These are phyloP conservation scores for Hylaeus anthracinus DNA, from an alignment of 1,140 invertebrate species.

Conservation along the genomic window DNA sequence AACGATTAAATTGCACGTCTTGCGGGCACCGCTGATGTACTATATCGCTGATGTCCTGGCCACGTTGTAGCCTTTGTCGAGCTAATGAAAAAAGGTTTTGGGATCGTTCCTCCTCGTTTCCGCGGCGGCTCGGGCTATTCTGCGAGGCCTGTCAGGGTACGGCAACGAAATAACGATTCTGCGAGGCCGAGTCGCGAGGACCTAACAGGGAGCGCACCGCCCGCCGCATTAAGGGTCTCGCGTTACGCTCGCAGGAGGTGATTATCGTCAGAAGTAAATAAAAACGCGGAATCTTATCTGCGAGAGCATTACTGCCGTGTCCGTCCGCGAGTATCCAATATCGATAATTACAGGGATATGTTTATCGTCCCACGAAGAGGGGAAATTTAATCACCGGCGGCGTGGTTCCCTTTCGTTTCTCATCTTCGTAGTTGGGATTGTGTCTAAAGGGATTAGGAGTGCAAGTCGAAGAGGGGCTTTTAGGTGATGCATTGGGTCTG, in stretches of 20 bases:
- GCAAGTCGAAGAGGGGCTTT: conserved; percentile 55
- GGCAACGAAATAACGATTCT: too few species aligned
- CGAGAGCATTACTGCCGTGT: neutral
- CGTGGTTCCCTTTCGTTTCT: conserved; percentile 45
- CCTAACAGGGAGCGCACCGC: neutral
- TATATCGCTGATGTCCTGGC: conserved; percentile 63
- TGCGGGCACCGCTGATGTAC: conserved; percentile 54
- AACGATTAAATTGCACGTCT: conserved; percentile 66
- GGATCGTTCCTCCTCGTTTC: conserved; percentile 18
- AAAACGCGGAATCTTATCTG: neutral
- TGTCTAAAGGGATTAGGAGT: conserved; percentile 53
- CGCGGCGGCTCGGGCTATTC: neutral
- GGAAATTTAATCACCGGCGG: conserved; percentile 48
- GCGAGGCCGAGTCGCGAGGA: too few species aligned
- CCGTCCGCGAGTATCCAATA: conserved; percentile 58
- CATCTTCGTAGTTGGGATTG: conserved; percentile 33
- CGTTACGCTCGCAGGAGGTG: neutral
- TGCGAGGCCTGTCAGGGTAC: too few species aligned
- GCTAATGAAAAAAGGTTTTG: conserved; percentile 54
- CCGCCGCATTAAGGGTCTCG: neutral
- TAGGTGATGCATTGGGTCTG: conserved; percentile 38
- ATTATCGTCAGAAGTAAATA: neutral
- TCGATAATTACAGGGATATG: conserved; percentile 57
- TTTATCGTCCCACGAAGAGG: conserved; percentile 39
- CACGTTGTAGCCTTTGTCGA: conserved; percentile 36